These are phyloP conservation scores for Caenorhabditis imperialis DNA, from an alignment of 2,888 invertebrate species.

Conservation along the genomic window DNA sequence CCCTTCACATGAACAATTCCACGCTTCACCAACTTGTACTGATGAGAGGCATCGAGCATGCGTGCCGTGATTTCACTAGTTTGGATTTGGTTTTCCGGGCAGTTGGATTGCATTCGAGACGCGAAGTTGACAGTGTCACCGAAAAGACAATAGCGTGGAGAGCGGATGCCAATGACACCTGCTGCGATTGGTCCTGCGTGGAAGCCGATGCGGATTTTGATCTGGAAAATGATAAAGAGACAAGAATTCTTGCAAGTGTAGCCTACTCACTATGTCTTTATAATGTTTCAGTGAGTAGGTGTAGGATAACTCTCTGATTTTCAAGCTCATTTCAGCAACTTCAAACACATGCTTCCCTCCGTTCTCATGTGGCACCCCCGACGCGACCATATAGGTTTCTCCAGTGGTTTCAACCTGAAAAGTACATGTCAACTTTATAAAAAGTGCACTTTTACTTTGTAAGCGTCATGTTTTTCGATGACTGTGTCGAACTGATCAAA, in stretches of 20 bases:
- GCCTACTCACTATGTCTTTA: constrained; percentile 21
- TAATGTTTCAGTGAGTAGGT: constrained; percentile 12
- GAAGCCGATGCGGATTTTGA: constrained; percentile 74
- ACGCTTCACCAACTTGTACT: constrained; percentile 72
- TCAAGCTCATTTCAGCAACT: constrained; percentile 75
- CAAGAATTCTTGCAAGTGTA: not conserved
- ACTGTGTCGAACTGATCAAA: constrained; percentile 74
- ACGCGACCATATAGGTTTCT: constrained; percentile 77
- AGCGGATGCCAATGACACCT: constrained; percentile 75
- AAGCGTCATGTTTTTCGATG: constrained; percentile 75
- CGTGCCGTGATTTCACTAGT: constrained; percentile 60
- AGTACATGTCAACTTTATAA: not conserved
- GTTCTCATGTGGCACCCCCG: constrained; percentile 76
- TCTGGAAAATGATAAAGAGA: constrained; percentile 51
- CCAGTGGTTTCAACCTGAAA: constrained; percentile 67
- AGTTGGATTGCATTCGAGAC: constrained; percentile 77
- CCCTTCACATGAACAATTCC: constrained; percentile 77
- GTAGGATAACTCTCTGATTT: constrained; percentile 68
- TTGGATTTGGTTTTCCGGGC: constrained; percentile 77
- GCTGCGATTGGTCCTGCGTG: constrained; percentile 76
- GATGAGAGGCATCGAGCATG: constrained; percentile 37
- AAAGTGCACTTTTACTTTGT: constrained; percentile 65
- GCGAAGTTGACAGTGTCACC: constrained; percentile 78
- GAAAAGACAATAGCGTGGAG: constrained; percentile 75
- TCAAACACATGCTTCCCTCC: constrained; percentile 74